Conservation (phyloP, 2,113 vertebrate species). For the Podarcis raffonei region DNA sequence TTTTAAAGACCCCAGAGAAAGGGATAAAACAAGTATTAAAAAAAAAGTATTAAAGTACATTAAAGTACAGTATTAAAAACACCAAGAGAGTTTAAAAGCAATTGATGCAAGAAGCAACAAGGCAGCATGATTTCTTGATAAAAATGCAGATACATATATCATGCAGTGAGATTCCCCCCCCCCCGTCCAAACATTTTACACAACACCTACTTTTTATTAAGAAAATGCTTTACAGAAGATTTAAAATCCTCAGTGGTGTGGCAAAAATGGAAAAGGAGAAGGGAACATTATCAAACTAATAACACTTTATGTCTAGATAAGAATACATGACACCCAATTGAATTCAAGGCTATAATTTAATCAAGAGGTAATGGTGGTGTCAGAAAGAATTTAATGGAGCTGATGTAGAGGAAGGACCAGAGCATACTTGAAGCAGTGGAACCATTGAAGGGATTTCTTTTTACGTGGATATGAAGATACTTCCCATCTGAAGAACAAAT, state of each 20-base stretch:
- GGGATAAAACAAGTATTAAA: neutral
- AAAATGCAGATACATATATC: neutral
- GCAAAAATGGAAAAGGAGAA: slow-evolving; percentile 43
- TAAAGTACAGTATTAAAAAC: neutral
- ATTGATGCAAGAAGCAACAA: neutral
- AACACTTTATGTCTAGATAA: slow-evolving; percentile 29
- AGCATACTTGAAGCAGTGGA: slow-evolving; percentile 4
- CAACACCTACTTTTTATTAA: neutral
- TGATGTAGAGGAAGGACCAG: slow-evolving; percentile 37
- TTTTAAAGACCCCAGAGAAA: neutral
- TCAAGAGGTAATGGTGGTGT: slow-evolving; percentile 30
- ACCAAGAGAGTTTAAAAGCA: neutral
- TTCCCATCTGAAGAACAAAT: slow-evolving; percentile 27
- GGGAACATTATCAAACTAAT: slow-evolving; percentile 31
- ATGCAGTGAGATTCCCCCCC: too few species aligned
- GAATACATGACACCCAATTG: slow-evolving; percentile 24
- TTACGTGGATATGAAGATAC: slow-evolving; percentile 39
- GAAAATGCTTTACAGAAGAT: neutral
- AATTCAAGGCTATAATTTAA: slow-evolving; percentile 58
- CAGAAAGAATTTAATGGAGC: slow-evolving; percentile 51
- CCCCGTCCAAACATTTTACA: neutral
- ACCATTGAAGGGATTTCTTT: slow-evolving; percentile 40
- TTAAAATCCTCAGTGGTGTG: neutral
- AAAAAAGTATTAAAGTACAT: too few species aligned
- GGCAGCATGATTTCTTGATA: neutral